Evolutionary conservation across 2,113 vertebrate genomes (phyloP), one percentile per base, ranked within the genome.

Genomic region (Petroica traversi): DNA sequence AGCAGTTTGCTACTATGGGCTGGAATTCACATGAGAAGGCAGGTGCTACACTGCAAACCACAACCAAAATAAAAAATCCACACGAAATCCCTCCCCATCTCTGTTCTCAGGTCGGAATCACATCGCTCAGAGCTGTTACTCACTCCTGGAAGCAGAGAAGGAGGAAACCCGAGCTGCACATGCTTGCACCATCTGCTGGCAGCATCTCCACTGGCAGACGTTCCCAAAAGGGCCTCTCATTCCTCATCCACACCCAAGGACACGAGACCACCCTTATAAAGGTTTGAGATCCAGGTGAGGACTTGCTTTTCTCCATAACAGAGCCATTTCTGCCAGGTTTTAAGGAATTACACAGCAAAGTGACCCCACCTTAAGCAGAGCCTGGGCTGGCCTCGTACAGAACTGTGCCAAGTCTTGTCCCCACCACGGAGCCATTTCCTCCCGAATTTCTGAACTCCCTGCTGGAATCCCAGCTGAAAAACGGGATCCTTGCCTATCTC

Each of bases 111-210:
- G n/a, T 52, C 0, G 5, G 52, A 52, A 34, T 45, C n/a, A 17
- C 79, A 26, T 45, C 49, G 8, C 57, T 2, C 31, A 2, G 69
- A 89, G 77, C 77, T 86, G 52, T 28, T 80, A n/a, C 46, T 86
- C 46, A 4, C 64, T 51, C 34, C 40, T 86, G 89, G 61, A 63
- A 58, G 73, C 86, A 36, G 67, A 45, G 57, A 13, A 14, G 74
- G 69, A 94, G 54, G 74, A 61, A 87, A 12, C 41, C 24, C 38
- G 61, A 72, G 45, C 69, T 45, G 81, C 52, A 36, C 58, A 3
- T 52, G 69, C 78, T 78, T 95, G 94, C 86, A 95, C 89, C 92
- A 93, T 93, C 96, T 95, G 73, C 94, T 91, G 96, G 84, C 55
- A 46, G 69, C 73, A 31, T 69, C 92, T 89, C 77, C 6, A 6